Evolutionary conservation across 2,113 vertebrate genomes (phyloP), one percentile per base, ranked within the genome.

Genomic region (Synodontis membranacea): DNA sequence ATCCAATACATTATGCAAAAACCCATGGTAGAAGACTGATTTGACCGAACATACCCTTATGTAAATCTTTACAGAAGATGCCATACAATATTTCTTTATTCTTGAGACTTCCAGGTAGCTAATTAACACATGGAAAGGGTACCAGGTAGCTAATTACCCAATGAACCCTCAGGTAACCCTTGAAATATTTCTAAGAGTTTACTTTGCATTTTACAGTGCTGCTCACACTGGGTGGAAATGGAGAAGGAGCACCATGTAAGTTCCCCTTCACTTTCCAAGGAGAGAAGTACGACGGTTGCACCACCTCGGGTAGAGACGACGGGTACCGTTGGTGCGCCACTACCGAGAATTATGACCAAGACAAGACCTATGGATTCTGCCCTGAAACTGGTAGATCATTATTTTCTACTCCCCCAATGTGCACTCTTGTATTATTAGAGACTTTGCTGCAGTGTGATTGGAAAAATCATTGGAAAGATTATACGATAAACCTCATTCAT

Each of bases 241-340:
- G 93, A 2, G 96, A 98, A 0, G 98, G 98, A 1, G 94, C 97
- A 70, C 94, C 98, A 0, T 99, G 98, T 91, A 98, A 98, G 91
- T 98, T 99, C 84, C 98, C 98, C 42, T 99, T 99, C 93, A 97
- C 92, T 62, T 99, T 99, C 88, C 96, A 97, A 91, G 96, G 96
- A 34, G 95, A 94, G 0, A 96, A 93, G 83, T 99, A 97, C 6
- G 92, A 98, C 23, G 89, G 95, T 87, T 99, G 98, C 88, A 99
- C 98, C 80, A 99, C 98, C 0, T 89, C 94, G 88, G 98, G 98
- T 84, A 96, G 98, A 74, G 95, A 95, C 0, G 98, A 99, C 0
- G 98, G 97, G 7, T 99, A 99, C 89, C 96, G 98, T 56, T 99
- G 98, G 98, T 99, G 98, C 70, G 94, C 96, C 58, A 99, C 98